Base-by-base conservation (phyloP, 2,888 invertebrate species). In the Portevinia maculata region DNA sequence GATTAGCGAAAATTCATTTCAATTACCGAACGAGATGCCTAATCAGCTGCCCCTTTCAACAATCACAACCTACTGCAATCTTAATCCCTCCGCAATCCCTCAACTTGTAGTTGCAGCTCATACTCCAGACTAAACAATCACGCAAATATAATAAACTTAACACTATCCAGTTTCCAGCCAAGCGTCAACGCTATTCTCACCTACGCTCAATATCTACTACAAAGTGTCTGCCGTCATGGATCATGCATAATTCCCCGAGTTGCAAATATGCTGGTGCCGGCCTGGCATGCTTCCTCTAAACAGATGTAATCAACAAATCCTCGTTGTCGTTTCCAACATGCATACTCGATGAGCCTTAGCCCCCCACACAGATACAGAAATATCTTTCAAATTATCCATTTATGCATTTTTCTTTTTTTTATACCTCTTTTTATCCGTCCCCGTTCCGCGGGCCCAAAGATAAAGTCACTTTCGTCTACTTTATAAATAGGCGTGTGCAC, bases 181-280 rank as follows among this genome's bases (percentile, higher is more conserved):
- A 71, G 71, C 53, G 71, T 28, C 71, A 71, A 24, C n/a, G n/a
- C 60, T 15, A 60, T 71, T 60, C 60, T 41, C 60, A 60, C 71
- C 71, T 70, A 70, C 69, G 50, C 67, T 32, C 52, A 21, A 19
- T 39, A 39, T 50, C 48, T 3, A 28, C 34, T 3, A 28, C 24
- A 60, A 48, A 52, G 21, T 32, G 32, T 9, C 46, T 48, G 46
- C 34, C 52, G 30, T 53, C 44, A 32, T 34, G 9, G 41, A 57
- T n/a, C n/a, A n/a, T n/a, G n/a, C 74, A 57, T 73, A 62, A 52
- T 24, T 70, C 41, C 9, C 24, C 50, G 15, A 46, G 46, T 52
- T 60, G 73, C 73, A 50, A 65, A 65, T 50, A 57, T 57, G 64
- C 50, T 32, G 50, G 74, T 39, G 46, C 37, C 32, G 13, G 13